Evolutionary conservation across 2,797 vertebrate genomes (phyloP).

Genomic region (Rhabdophis nuchalis): DNA sequence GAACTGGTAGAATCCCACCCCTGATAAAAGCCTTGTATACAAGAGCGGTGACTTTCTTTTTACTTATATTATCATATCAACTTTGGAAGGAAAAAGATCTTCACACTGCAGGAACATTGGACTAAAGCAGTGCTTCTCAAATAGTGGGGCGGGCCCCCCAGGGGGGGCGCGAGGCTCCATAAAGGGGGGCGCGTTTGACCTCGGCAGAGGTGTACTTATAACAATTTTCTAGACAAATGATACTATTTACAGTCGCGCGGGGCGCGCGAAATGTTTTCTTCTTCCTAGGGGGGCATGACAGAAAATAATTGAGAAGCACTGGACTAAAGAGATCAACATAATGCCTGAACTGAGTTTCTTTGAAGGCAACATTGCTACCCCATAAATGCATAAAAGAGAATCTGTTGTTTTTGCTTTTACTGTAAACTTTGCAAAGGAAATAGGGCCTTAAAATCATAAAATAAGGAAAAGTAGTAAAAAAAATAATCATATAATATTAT

Average conservation of each 20-base stretch:
- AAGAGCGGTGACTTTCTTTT: background rate
- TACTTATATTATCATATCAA: background rate
- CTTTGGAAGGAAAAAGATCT: background rate
- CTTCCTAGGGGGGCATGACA: too few species aligned
- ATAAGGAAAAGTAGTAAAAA: slow-evolving; percentile 67
- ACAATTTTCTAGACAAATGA: too few species aligned
- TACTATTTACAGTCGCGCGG: too few species aligned
- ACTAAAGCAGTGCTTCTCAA: too few species aligned
- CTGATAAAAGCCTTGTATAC: background rate
- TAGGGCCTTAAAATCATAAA: slow-evolving; percentile 62
- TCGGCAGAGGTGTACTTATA: too few species aligned
- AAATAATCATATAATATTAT: slow-evolving; percentile 72
- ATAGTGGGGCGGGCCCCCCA: too few species aligned
- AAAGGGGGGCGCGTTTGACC: too few species aligned
- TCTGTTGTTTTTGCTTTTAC: slow-evolving; percentile 57
- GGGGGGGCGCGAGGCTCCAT: too few species aligned
- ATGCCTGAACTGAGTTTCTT: background rate
- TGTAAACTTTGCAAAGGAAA: slow-evolving; percentile 70
- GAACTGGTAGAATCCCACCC: too few species aligned
- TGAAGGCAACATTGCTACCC: slow-evolving; percentile 30
- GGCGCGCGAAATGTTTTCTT: too few species aligned
- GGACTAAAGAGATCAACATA: background rate
- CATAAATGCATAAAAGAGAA: slow-evolving; percentile 47
- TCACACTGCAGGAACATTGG: background rate
- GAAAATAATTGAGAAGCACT: too few species aligned